Evolutionary conservation across 2,797 vertebrate species (phyloP), one percentile per base, ranked within the genome.

Genomic region (Rhyacichthys aspro): DNA sequence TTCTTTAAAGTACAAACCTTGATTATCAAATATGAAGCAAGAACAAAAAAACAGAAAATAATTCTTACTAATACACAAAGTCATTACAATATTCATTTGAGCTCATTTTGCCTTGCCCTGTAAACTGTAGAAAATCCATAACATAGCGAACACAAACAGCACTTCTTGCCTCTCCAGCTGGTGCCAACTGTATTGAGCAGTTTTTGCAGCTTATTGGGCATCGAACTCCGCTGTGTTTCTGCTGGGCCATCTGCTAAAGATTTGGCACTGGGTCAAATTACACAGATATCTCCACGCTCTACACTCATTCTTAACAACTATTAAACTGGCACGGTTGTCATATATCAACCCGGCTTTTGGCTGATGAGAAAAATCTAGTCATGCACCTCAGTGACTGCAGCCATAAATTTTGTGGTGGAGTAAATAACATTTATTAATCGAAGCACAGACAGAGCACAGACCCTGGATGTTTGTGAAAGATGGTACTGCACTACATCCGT

Each of bases 161-260:
- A 34, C 34, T 49, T 32, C 8, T 15, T 49, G 17, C 11, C 59
- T 67, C 74, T 64, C 73, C 78, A 85, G 67, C 84, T 85, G 82
- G 71, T 63, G 67, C 54, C 62, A 68, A 57, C 70, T 72, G 62
- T 56, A 68, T 60, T 19, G 68, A 74, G 69, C 72, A 23, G 58
- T 58, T 77, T 70, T 55, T 60, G 55, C 74, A 58, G 72, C 70
- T 80, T 60, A 69, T 64, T 42, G 56, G 70, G 76, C 70, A 59
- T 65, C 47, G 28, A 49, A 48, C 70, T 41, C 9, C 64, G 7
- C 56, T 36, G 28, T 59, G 55, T 54, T 67, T 65, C 81, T 64
- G 55, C 68, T 14, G 63, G 77, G 67, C 76, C 83, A 81, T 86
- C 82, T 84, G 81, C 76, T 63, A 43, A 81, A 55, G 61, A 72